Evolutionary conservation across 2,113 vertebrate genomes (phyloP), one percentile per base, ranked within the genome.

Genomic region (Xiphorhynchus elegans): DNA sequence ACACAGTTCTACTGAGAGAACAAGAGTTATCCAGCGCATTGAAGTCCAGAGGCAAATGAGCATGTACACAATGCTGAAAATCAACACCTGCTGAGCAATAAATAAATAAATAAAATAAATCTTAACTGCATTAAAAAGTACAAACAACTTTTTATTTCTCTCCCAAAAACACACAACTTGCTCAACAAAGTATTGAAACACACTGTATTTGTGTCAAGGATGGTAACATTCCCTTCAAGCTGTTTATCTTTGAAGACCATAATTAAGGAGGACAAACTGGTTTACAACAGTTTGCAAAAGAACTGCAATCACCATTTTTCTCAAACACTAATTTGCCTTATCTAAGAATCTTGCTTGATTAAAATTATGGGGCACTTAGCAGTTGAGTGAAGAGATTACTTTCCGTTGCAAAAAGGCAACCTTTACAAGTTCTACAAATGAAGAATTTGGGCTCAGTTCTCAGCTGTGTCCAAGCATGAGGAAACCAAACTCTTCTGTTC

Each of bases 241-340:
- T 95, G 79, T 80, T 94, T 83, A 83, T 90, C 89, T 91, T 44
- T 88, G 84, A 74, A 90, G 75, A 83, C 78, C 67, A 70, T 93
- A 93, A 93, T 95, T 93, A 93, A 96, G 74, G 93, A 95, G 72
- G 82, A 91, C 72, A 91, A 96, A 96, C 90, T 93, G 90, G 82
- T 91, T 95, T 94, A 80, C 25, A 91, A 67, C 64, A 37, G 37
- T 37, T 69, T 91, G 82, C 63, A 95, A 95, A 94, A 96, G 72
- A 95, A 58, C 26, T 77, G 42, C 26, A 62, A 47, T 91, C 79
- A 86, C 67, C 66, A 40, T 88, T 94, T 93, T 93, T 96, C 82
- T 88, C 85, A 91, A 93, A 95, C 35, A 67, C 7, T 81, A 23
- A 74, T 94, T 94, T 93, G 80, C 91, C 35, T 88, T 91, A 95